Evolutionary conservation across 2,888 invertebrate genomes (phyloP).

Genomic region (Microctonus brassicae): DNA sequence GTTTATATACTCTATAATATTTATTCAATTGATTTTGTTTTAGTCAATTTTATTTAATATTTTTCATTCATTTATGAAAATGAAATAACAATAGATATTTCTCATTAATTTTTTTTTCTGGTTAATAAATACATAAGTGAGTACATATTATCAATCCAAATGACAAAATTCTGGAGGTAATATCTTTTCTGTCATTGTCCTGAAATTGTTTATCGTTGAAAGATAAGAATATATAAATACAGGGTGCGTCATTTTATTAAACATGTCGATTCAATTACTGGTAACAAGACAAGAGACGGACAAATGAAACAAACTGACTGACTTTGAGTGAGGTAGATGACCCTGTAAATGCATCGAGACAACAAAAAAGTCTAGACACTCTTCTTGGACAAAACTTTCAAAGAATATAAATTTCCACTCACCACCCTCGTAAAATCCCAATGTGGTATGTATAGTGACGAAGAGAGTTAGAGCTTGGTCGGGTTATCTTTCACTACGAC

Average conservation of each 20-base stretch:
- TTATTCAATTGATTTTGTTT: background rate
- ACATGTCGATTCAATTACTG: background rate
- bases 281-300: slow-evolving; percentile 3
- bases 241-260: background rate
- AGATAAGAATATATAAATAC: background rate
- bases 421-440: slow-evolving; percentile 15
- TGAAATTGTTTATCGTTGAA: background rate
- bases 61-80: background rate
- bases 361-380: slow-evolving; percentile 14
- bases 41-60: background rate
- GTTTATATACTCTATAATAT: background rate
- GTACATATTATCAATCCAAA: background rate
- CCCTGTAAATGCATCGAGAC: slow-evolving; percentile 11
- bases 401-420: slow-evolving; percentile 27
- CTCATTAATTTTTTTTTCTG: background rate
- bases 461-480: slow-evolving; percentile 15
- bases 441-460: slow-evolving; percentile 12
- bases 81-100: background rate
- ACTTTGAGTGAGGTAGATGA: slow-evolving; percentile 12
- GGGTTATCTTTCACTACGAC: background rate
- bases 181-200: background rate
- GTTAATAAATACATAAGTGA: background rate
- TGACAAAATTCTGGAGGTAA: background rate
- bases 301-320: background rate
- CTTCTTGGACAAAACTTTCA: slow-evolving; percentile 7